Percentiles rank a stretch among this genome's conserved stretches.
Conservation (phyloP, 2,113 vertebrate genomes). For the Prochilodus magdalenae region DNA sequence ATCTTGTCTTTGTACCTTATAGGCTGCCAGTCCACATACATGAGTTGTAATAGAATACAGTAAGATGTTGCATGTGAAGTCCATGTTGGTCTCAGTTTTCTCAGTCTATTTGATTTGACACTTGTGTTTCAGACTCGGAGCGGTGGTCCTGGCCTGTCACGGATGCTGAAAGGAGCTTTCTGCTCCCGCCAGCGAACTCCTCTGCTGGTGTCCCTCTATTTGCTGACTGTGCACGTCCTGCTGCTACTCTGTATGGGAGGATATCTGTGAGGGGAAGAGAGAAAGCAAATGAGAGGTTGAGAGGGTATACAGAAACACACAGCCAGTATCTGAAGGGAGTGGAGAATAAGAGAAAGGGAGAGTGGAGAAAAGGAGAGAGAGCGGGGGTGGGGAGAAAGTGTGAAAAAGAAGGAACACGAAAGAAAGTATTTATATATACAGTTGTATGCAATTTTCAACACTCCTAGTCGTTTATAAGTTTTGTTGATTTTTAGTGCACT, state of each 20-base stretch:
- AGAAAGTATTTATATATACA: neutral
- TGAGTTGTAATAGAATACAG: no score
- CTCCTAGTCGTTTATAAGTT: no score
- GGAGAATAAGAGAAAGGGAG: neutral
- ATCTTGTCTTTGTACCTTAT: no score
- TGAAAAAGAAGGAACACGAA: neutral
- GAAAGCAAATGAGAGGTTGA: no score
- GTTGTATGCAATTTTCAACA: neutral
- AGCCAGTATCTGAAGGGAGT: constrained; percentile 4
- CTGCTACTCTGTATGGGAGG: constrained; percentile 90
- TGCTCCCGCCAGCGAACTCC: constrained; percentile 85
- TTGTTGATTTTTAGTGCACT: no score
- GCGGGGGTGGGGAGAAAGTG: neutral
- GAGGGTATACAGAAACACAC: constrained; percentile 16
- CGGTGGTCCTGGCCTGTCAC: constrained; percentile 70
- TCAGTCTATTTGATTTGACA: neutral
- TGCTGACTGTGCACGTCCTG: constrained; percentile 86
- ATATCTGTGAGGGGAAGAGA: no score
- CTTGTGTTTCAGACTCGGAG: constrained; percentile 75
- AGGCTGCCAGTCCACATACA: no score
- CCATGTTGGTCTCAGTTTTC: no score
- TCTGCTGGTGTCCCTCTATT: constrained; percentile 81
- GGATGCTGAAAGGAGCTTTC: constrained; percentile 80
- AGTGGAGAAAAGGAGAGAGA: neutral
- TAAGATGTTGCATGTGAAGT: neutral